Evolutionary conservation across 2,113 vertebrate genomes (phyloP).

Genomic region (Muscicapa adusta): DNA sequence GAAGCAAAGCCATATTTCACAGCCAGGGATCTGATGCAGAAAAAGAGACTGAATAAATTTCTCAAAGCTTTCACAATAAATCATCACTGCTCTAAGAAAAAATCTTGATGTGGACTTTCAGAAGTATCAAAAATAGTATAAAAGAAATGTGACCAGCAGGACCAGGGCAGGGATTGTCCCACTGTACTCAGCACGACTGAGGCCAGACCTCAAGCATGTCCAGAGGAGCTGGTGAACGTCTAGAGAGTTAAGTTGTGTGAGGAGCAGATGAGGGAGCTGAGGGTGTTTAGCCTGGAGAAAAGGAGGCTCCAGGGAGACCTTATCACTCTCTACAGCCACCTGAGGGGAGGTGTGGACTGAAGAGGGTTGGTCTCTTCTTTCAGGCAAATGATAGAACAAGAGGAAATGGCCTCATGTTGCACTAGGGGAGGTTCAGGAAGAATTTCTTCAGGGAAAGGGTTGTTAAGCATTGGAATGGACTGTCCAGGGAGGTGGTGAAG

Average conservation of each 20-base stretch:
- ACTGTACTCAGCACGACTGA: neutral
- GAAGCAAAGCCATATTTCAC: neutral
- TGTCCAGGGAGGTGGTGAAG: neutral
- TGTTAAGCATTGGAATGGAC: neutral
- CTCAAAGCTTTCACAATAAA: neutral
- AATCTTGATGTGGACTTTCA: neutral
- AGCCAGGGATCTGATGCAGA: neutral
- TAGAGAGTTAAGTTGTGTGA: neutral
- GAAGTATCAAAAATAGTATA: neutral
- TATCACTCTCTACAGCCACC: neutral
- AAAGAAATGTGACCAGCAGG: neutral
- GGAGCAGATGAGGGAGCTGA: neutral
- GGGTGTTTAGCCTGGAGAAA: neutral
- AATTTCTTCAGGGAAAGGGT: neutral
- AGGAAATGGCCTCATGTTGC: neutral
- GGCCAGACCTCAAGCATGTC: neutral
- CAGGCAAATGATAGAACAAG: neutral
- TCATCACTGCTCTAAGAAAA: neutral
- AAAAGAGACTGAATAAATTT: neutral
- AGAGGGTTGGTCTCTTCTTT: neutral
- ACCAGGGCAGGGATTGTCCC: neutral
- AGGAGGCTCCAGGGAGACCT: neutral
- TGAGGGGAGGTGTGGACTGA: neutral
- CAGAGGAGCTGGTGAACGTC: neutral
- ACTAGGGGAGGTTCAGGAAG: neutral